phyloP scores from a whole-genome alignment of 2,113 vertebrate species.

The Miniopterus natalensis region DNA sequence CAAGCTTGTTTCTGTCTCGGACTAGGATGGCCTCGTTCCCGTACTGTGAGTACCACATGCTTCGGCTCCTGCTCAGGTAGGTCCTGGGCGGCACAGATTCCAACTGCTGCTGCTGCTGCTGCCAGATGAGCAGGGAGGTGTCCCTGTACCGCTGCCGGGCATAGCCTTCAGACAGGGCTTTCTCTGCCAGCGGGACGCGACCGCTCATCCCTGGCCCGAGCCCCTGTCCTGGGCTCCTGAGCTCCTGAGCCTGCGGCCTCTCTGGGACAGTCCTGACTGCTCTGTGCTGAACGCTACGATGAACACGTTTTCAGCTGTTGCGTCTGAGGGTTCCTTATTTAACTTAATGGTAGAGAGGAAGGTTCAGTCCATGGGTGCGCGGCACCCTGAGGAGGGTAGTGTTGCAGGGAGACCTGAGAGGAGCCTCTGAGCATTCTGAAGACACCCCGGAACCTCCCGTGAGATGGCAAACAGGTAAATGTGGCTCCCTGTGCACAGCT shows the following conservation, averaged over 20 bases:
- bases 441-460: neutral
- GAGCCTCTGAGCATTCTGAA: neutral
- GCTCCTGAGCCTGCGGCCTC: rapidly evolving
- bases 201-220: constrained; percentile 84
- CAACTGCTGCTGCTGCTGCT: constrained; percentile 94
- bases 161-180: constrained; percentile 92
- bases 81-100: constrained; percentile 87
- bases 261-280: neutral
- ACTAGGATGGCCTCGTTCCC: constrained; percentile 96
- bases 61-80: constrained; percentile 94
- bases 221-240: rapidly evolving
- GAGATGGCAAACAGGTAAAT: rapidly evolving
- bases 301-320: rapidly evolving
- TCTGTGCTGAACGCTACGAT: rapidly evolving
- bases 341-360: too few species aligned
- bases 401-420: rapidly evolving
- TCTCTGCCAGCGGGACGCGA: constrained; percentile 90
- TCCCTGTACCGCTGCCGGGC: constrained; percentile 92
- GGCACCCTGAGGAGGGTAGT: neutral
- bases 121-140: constrained; percentile 96
- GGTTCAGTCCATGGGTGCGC: neutral
- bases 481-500: rapidly evolving
- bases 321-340: neutral
- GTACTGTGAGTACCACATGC: constrained; percentile 94
- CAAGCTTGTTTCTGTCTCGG: constrained; percentile 89